Evolutionary conservation across 2,888 invertebrate species (phyloP), one percentile per base, ranked within the genome.

Genomic region (Erebia palarica): DNA sequence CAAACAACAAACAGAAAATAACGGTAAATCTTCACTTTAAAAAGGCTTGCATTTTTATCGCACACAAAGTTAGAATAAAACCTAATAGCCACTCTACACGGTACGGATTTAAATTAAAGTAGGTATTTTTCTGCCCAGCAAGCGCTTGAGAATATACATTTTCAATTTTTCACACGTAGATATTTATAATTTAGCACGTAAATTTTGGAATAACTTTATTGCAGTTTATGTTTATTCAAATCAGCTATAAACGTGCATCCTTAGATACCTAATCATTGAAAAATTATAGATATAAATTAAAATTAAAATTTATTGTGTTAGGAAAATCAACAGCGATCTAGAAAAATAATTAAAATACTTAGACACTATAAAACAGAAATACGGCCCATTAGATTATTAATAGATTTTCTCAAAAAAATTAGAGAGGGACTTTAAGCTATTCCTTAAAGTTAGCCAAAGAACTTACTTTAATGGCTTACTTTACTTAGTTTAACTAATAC

Each of bases 21-120:
- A 66, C 66, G 47, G 21, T 57, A 65, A 65, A 65, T 55, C 42
- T 42, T 53, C 36, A 42, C 42, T 66, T 66, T 58, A 57, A 66
- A 66, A 66, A 66, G 57, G 66, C 58, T 57, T 66, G 57, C 57
- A 57, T 47, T 66, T 66, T 66, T 66, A 66, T 57, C 55, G 66
- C 57, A 58, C 18, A 58, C 49, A 13, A 66, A 66, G 55, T 55
- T 57, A 66, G 58, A 57, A 57, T 57, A 58, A 21, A 47, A 47
- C 57, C 44, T 66, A 57, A 63, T 58, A 66, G 57, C 66, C 57
- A n/a, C 21, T 47, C 47, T 21, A 66, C 66, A 66, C 66, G 57
- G 58, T 47, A 58, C 66, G 57, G 66, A 58, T 18, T 65, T 47
- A 53, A 53, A 11, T 65, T 47, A 53, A 53, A 11, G 16, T 36